A percentile compares a stretch with the other conserved stretches of the same genome.
phyloP scores from a whole-genome alignment of 2,113 vertebrate genomes.

The Archocentrus centrarchus region DNA sequence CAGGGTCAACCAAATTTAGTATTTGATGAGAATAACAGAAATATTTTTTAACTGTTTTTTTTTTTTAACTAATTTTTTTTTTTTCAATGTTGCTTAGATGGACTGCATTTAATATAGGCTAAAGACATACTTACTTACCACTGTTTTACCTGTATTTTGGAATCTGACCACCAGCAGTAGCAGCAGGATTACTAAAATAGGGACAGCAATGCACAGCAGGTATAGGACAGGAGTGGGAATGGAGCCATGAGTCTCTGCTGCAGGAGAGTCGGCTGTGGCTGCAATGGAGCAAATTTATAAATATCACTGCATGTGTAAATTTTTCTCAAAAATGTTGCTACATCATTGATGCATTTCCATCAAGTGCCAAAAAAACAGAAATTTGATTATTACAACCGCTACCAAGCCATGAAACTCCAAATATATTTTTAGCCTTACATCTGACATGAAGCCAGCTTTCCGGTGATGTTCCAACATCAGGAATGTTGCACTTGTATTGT shows the following conservation, averaged over 20 bases:
- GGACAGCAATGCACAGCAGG: too few relatives aligned
- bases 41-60: too few relatives aligned
- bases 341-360: background rate
- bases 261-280: background rate
- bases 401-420: rapidly evolving
- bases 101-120: too few relatives aligned
- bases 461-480: conserved; percentile 24
- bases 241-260: too few relatives aligned
- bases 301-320: too few relatives aligned
- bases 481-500: conserved; percentile 28
- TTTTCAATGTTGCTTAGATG: too few relatives aligned
- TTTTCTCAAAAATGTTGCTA: too few relatives aligned
- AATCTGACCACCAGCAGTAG: rapidly evolving
- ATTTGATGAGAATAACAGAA: too few relatives aligned
- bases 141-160: rapidly evolving
- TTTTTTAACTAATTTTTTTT: too few relatives aligned
- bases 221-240: too few relatives aligned
- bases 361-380: rapidly evolving
- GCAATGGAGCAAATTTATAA: background rate
- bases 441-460: conserved; percentile 32
- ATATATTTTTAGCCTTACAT: background rate
- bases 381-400: rapidly evolving
- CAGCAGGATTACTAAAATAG: rapidly evolving
- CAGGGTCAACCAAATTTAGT: too few relatives aligned
- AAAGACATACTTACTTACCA: background rate